phyloP scores from a whole-genome alignment of 1,140 invertebrate species.

The Hycleus phaleratus region DNA sequence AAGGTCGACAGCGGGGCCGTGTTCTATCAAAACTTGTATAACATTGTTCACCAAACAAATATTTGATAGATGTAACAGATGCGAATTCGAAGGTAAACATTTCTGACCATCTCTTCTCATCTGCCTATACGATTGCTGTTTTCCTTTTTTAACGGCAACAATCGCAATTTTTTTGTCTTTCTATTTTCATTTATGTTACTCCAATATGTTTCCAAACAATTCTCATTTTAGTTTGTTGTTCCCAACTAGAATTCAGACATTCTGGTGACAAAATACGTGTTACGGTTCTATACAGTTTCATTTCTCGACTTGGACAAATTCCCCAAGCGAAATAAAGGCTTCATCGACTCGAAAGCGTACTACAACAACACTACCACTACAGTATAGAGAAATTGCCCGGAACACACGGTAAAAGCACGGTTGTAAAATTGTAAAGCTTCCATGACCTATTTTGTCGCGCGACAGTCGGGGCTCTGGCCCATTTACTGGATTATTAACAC shows the following conservation, averaged over 20 bases:
- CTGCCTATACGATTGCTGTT: too few relatives aligned
- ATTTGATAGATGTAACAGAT: constrained; percentile 1
- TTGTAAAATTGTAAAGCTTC: constrained; percentile 28
- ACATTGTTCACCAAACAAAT: constrained; percentile 2
- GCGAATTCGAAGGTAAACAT: constrained; percentile 7
- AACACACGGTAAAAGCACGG: constrained; percentile 22
- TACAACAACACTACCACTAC: not conserved
- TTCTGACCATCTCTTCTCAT: not conserved
- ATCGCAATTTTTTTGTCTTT: too few relatives aligned
- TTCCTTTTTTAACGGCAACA: too few relatives aligned
- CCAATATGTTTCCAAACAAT: too few relatives aligned
- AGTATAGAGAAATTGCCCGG: constrained; percentile 30
- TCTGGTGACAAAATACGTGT: constrained; percentile 34
- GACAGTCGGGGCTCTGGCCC: constrained; percentile 14
- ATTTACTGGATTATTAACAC: constrained; percentile 35
- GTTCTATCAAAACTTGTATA: constrained; percentile 6
- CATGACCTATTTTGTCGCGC: constrained; percentile 25
- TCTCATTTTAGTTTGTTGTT: not conserved
- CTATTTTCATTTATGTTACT: too few relatives aligned
- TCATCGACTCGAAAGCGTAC: constrained; percentile 28
- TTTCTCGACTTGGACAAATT: constrained; percentile 35
- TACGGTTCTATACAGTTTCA: constrained; percentile 32
- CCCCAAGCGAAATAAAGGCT: constrained; percentile 36
- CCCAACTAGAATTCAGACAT: constrained; percentile 26
- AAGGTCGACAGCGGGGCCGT: not conserved